These are phyloP conservation scores for Dryococelus australis DNA, from an alignment of 2,888 invertebrate genomes.

Conservation along the genomic window DNA sequence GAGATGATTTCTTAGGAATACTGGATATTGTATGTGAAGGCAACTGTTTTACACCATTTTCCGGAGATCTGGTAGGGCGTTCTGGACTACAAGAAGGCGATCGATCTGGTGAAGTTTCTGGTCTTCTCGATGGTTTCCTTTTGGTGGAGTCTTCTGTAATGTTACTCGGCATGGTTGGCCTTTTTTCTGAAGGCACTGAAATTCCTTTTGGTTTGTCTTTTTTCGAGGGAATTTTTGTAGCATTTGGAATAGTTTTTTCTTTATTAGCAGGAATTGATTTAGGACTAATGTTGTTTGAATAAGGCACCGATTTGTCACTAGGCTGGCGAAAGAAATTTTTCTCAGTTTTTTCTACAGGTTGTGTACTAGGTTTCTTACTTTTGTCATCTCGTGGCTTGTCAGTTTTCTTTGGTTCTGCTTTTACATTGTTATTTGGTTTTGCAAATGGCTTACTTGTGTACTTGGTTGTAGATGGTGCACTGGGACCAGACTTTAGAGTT, in stretches of 20 bases:
- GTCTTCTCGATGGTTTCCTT: slow-evolving; percentile 24
- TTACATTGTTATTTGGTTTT: not conserved
- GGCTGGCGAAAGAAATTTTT: not conserved
- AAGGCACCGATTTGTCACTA: not conserved
- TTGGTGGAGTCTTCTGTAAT: not conserved
- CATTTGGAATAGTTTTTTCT: not conserved
- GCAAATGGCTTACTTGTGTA: not conserved
- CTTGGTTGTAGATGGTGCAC: not conserved
- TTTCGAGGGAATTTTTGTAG: not conserved
- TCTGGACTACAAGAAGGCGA: slow-evolving; percentile 39
- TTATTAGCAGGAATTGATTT: not conserved
- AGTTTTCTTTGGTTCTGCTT: not conserved
- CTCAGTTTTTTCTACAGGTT: slow-evolving; percentile 6
- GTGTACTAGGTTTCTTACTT: slow-evolving; percentile 26
- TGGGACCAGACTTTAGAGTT: not conserved
- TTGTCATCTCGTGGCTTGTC: not conserved
- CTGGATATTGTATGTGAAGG: slow-evolving; percentile 28
- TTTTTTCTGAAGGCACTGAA: not conserved
- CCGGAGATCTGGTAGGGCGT: slow-evolving; percentile 24
- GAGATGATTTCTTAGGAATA: slow-evolving; percentile 32
- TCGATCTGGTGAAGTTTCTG: slow-evolving; percentile 4
- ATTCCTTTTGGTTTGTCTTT: not conserved
- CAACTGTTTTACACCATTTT: not conserved
- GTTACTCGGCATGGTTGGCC: not conserved
- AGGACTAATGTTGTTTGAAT: slow-evolving; percentile 2